A percentile compares a stretch with the other conserved stretches of the same genome.
These are phyloP conservation scores for Hirtodrosophila cameraria DNA, from an alignment of 2,888 invertebrate species.

Conservation along the genomic window DNA sequence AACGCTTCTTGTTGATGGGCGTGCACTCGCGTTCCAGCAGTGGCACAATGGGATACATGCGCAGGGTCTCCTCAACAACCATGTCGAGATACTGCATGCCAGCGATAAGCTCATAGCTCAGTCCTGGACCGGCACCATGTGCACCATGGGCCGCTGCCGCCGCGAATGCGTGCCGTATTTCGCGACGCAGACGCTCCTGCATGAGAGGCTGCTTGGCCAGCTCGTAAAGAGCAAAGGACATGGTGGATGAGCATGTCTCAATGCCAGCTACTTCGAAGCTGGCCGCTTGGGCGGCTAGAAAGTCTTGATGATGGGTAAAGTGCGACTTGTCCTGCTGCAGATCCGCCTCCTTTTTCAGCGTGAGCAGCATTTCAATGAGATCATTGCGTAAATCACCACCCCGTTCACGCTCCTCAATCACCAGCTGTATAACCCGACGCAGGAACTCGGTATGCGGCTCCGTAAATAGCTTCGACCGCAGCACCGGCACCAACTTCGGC, in stretches of 20 bases:
- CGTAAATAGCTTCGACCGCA: slow-evolving; percentile 79
- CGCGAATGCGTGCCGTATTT: slow-evolving; percentile 82
- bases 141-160: slow-evolving; percentile 51
- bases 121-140: slow-evolving; percentile 21
- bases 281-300: slow-evolving; percentile 83
- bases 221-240: slow-evolving; percentile 84
- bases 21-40: slow-evolving; percentile 82
- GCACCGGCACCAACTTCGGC: slow-evolving; percentile 82
- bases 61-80: slow-evolving; percentile 83
- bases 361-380: slow-evolving; percentile 85
- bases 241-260: slow-evolving; percentile 83
- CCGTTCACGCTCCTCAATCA: slow-evolving; percentile 83
- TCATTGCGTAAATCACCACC: slow-evolving; percentile 84
- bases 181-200: slow-evolving; percentile 83
- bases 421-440: slow-evolving; percentile 82
- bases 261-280: slow-evolving; percentile 83
- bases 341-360: slow-evolving; percentile 83
- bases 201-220: slow-evolving; percentile 83
- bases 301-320: slow-evolving; percentile 78
- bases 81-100: slow-evolving; percentile 84
- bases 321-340: slow-evolving; percentile 74
- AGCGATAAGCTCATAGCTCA: slow-evolving; percentile 83
- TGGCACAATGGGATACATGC: slow-evolving; percentile 83
- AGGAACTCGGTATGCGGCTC: slow-evolving; percentile 82
- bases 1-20: slow-evolving; percentile 76